Evolutionary conservation across 2,888 invertebrate genomes (phyloP), one percentile per base, ranked within the genome.

Genomic region (Linnaemya tessellans): DNA sequence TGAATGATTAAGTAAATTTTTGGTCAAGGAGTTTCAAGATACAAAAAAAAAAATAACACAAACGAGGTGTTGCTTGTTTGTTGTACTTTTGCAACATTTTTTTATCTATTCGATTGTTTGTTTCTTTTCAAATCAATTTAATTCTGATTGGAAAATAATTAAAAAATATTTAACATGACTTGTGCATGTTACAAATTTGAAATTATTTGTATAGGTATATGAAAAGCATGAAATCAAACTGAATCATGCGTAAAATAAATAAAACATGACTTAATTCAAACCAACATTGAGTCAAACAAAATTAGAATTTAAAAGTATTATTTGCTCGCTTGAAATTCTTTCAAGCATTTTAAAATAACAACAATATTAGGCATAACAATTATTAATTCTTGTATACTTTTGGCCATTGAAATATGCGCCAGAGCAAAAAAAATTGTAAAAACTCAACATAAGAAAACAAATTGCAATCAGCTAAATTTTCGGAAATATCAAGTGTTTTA

Each of bases 121-220:
- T 46, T 30, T 60, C 15, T 30, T 68, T 58, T 18, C 20, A 41
- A 51, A 54, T 11, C 5, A 64, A 54, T 41, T 62, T 38, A 20
- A 7, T 51, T 62, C 2, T 51, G 56, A 64, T 64, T 62, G 38
- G n/a, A 49, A 41, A 58, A 58, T 15, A 56, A n/a, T 46, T 10
- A 22, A 35, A 60, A 56, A 43, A 62, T 56, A 71, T 64, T 65
- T 25, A 80, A 80, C 80, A 74, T 80, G 80, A 73, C 67, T 73
- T 73, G 67, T 80, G 46, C 64, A 80, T 73, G 65, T 80, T 65
- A 8, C 13, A 58, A 58, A 80, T 60, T 38, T 22, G 0, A 41
- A 74, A 74, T 30, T 41, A n/a, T n/a, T n/a, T n/a, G n/a, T n/a
- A n/a, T 35, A 35, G 3, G 35, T 5, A 58, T 60, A 49, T 25